Percentiles rank a stretch among this genome's conserved stretches.
Conservation (phyloP, 2,113 vertebrate species). For the Protobothrops flavoviridis region DNA sequence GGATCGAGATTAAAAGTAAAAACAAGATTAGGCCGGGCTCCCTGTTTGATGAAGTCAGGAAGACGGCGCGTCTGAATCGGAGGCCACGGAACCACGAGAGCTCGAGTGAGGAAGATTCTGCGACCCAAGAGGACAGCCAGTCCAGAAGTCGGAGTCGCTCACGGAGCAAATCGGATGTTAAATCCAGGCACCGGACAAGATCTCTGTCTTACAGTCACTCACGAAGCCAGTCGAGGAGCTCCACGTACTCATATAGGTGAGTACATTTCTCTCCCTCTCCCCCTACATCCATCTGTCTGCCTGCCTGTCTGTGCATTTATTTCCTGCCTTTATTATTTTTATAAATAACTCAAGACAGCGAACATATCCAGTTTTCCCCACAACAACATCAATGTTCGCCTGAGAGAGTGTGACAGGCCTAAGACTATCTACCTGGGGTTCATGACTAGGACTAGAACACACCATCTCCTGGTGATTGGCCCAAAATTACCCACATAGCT, state of each 20-base stretch:
- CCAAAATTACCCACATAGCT: neutral
- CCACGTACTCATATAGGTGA: slow-evolving; percentile 87
- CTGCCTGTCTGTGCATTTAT: no score
- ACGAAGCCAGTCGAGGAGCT: slow-evolving; percentile 83
- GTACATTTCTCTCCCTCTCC: neutral
- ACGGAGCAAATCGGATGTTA: slow-evolving; percentile 80
- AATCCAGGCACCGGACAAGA: slow-evolving; percentile 79
- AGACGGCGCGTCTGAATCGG: slow-evolving; percentile 90
- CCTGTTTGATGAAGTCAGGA: slow-evolving; percentile 95
- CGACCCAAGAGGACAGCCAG: slow-evolving; percentile 70
- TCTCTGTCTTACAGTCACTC: slow-evolving; percentile 85
- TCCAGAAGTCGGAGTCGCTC: slow-evolving; percentile 77
- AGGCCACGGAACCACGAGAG: slow-evolving; percentile 92
- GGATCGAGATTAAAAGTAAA: slow-evolving; percentile 95
- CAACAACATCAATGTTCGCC: neutral
- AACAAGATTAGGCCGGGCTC: slow-evolving; percentile 92
- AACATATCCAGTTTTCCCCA: neutral
- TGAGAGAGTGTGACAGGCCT: neutral
- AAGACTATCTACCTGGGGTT: neutral
- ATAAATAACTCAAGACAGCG: neutral
- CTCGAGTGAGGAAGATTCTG: slow-evolving; percentile 88
- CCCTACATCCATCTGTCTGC: no score
- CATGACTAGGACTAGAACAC: neutral
- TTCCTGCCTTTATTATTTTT: no score
- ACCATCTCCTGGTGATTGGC: neutral